These are phyloP conservation scores for Lamprotornis superbus DNA, from an alignment of 2,113 vertebrate species.

Conservation along the genomic window DNA sequence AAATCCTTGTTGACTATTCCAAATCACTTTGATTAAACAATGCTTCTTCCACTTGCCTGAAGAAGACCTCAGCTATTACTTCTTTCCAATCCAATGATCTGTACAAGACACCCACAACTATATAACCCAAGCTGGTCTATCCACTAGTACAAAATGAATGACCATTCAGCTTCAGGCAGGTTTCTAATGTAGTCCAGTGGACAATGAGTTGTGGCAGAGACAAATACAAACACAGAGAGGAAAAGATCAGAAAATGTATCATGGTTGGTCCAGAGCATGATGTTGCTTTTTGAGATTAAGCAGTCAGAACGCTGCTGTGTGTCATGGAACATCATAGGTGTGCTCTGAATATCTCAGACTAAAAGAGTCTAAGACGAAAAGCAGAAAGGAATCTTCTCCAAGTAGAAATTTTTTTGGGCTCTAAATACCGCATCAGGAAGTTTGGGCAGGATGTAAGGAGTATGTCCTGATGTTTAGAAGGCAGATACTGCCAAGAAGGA, in stretches of 20 bases:
- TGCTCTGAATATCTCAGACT: background rate
- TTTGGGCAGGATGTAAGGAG: background rate
- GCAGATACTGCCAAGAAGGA: background rate
- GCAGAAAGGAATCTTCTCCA: background rate
- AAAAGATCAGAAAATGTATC: background rate
- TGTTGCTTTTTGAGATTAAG: background rate
- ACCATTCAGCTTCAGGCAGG: background rate
- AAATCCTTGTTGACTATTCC: background rate
- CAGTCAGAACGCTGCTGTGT: background rate
- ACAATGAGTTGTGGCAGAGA: background rate
- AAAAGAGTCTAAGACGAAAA: background rate
- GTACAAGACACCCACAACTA: background rate
- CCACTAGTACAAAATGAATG: background rate
- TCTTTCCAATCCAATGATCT: background rate
- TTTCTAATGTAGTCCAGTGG: background rate
- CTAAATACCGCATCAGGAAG: background rate
- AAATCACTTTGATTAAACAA: background rate
- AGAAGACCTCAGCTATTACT: background rate
- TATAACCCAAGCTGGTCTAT: background rate
- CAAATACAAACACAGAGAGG: background rate
- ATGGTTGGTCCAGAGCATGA: background rate
- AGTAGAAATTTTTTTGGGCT: background rate
- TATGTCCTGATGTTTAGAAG: background rate
- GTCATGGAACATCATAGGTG: background rate
- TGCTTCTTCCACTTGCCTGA: background rate